phyloP scores from a whole-genome alignment of 2,113 vertebrate species.

The Notothenia coriiceps region DNA sequence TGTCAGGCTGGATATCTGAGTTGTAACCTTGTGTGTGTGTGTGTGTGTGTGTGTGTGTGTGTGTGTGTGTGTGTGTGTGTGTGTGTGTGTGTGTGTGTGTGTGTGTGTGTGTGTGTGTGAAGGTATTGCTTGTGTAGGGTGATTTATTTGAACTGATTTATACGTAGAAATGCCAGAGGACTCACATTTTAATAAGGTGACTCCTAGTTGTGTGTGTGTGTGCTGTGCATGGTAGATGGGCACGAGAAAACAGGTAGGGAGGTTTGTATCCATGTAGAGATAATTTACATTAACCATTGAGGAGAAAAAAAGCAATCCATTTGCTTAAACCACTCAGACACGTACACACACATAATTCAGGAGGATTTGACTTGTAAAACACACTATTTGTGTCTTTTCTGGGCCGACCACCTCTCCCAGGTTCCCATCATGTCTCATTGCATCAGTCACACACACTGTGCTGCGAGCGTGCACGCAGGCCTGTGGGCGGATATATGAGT shows the following conservation, averaged over 20 bases:
- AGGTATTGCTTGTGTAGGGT: background rate
- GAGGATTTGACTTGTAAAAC: conserved; percentile 59
- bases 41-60: conserved; percentile 7
- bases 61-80: conserved; percentile 10
- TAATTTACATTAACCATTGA: conserved; percentile 60
- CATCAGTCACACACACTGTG: conserved; percentile 55
- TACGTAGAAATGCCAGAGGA: background rate
- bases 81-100: conserved; percentile 9
- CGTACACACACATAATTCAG: conserved; percentile 17
- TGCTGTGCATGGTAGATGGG: conserved; percentile 3
- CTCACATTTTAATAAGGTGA: conserved; percentile 18
- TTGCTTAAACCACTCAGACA: conserved; percentile 46
- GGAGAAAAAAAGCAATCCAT: conserved; percentile 39
- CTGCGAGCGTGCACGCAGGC: conserved; percentile 26
- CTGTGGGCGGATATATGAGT: conserved; percentile 23
- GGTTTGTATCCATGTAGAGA: conserved; percentile 46
- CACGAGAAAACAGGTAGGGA: conserved; percentile 38
- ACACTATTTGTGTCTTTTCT: conserved; percentile 26
- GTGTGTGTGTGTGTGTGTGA: conserved; percentile 13
- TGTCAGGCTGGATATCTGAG: conserved; percentile 23
- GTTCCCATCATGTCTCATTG: conserved; percentile 38
- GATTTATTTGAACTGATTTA: conserved; percentile 16
- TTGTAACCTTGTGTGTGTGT: conserved; percentile 37
- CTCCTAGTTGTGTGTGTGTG: conserved; percentile 16
- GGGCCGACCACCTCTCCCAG: conserved; percentile 43